Conservation (phyloP, 2,888 invertebrate species). For the Lithosia quadra region DNA sequence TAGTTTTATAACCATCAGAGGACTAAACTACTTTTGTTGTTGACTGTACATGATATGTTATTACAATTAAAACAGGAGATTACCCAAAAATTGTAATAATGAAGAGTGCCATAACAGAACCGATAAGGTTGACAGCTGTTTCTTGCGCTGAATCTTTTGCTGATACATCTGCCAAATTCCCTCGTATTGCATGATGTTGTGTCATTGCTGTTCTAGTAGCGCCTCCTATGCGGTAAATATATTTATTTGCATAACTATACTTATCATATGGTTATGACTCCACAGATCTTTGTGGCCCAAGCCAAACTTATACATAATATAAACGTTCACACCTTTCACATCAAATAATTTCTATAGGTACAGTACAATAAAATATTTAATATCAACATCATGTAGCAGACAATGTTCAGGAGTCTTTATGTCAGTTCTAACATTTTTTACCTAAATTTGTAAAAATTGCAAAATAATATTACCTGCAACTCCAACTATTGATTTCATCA, state of each 20-base stretch:
- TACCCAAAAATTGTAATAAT: constrained; percentile 89
- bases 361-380: no score
- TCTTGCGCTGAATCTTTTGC: constrained; percentile 99
- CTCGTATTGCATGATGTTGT: constrained; percentile 96
- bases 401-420: no score
- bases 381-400: no score
- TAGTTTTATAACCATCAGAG: background rate
- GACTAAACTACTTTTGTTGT: background rate
- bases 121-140: constrained; percentile 96
- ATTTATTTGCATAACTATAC: background rate
- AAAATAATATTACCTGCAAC: constrained; percentile 89
- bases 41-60: background rate
- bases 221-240: constrained; percentile 87
- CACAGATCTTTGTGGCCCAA: no score
- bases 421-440: no score
- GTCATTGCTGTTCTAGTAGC: constrained; percentile 97
- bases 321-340: no score
- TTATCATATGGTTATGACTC: no score
- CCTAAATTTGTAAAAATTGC: no score
- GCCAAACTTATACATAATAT: no score
- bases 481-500: constrained; percentile 95
- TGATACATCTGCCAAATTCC: constrained; percentile 97
- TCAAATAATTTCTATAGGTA: no score
- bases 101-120: constrained; percentile 92
- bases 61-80: constrained; percentile 47